A percentile compares a stretch with the other conserved stretches of the same genome.
phyloP scores from a whole-genome alignment of 1,140 invertebrate genomes.

The Euura saliciscinereae region DNA sequence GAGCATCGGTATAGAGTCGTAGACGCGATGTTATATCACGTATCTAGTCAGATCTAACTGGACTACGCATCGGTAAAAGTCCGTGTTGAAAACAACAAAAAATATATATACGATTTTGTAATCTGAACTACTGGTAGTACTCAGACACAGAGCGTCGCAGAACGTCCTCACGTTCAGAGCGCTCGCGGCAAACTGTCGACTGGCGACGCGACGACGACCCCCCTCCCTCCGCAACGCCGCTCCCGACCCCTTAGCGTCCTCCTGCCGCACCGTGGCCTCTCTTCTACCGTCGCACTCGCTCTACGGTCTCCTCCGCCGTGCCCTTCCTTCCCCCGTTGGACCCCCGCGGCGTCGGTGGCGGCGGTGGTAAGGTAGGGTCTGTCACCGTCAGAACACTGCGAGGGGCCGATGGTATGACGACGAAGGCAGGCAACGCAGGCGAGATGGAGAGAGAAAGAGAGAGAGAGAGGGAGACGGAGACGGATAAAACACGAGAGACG shows the following conservation, averaged over 20 bases:
- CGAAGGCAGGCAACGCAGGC: slow-evolving; percentile 21
- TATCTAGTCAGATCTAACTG: too few relatives aligned
- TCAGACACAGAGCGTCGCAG: slow-evolving; percentile 25
- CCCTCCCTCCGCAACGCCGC: slow-evolving; percentile 43
- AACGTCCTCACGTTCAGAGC: slow-evolving; percentile 52
- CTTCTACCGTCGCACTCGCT: slow-evolving; percentile 43
- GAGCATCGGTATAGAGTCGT: too few relatives aligned
- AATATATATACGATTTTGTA: too few relatives aligned
- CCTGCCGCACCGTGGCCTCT: slow-evolving; percentile 20
- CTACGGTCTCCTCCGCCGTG: slow-evolving; percentile 15
- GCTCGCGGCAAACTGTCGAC: slow-evolving; percentile 58
- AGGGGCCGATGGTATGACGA: slow-evolving; percentile 36
- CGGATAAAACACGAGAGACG: slow-evolving; percentile 27
- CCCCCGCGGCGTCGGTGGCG: slow-evolving; percentile 18
- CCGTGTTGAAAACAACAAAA: too few relatives aligned
- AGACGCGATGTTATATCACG: too few relatives aligned
- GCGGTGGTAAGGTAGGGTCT: slow-evolving; percentile 54
- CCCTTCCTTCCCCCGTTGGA: not conserved
- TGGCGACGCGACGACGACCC: slow-evolving; percentile 47
- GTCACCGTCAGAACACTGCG: slow-evolving; percentile 54
- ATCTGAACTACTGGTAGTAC: too few relatives aligned
- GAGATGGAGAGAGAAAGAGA: slow-evolving; percentile 26
- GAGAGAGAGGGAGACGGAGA: slow-evolving; percentile 22
- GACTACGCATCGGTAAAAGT: too few relatives aligned
- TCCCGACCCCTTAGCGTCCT: slow-evolving; percentile 24